A percentile compares a stretch with the other conserved stretches of the same genome.
phyloP scores from a whole-genome alignment of 2,797 vertebrate species.

The Siniperca scherzeri region DNA sequence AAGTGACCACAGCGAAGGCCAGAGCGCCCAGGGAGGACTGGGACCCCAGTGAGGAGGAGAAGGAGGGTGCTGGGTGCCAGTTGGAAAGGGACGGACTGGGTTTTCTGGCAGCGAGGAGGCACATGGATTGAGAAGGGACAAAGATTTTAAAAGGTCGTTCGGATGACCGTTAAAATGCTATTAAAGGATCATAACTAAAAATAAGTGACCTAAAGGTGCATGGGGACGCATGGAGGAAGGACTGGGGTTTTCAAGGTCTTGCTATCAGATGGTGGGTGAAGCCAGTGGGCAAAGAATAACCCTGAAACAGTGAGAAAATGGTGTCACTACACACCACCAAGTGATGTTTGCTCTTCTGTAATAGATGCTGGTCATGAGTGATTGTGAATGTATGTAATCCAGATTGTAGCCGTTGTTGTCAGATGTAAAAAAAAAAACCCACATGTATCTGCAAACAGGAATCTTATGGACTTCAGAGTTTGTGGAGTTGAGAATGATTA shows the following conservation, averaged over 20 bases:
- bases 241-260: conserved; percentile 6
- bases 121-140: conserved; percentile 28
- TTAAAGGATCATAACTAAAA: conserved; percentile 35
- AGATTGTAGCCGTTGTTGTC: conserved; percentile 35
- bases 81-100: background rate
- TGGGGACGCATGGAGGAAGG: conserved; percentile 15
- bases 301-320: conserved; percentile 4
- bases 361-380: conserved; percentile 30
- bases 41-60: conserved; percentile 72
- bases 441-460: conserved; percentile 21
- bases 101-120: background rate
- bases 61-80: background rate
- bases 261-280: background rate
- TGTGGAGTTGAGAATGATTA: conserved; percentile 14
- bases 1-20: conserved; percentile 90
- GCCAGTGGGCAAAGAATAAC: background rate
- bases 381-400: conserved; percentile 51
- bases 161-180: conserved; percentile 17
- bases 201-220: conserved; percentile 47
- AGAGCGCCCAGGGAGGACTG: conserved; percentile 77
- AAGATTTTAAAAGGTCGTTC: conserved; percentile 15
- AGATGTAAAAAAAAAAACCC: conserved; percentile 4
- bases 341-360: conserved; percentile 11
- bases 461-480: conserved; percentile 1
- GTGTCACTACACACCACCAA: background rate